These are phyloP conservation scores for Halocaridina rubra DNA, from an alignment of 2,888 invertebrate species.

Conservation along the genomic window DNA sequence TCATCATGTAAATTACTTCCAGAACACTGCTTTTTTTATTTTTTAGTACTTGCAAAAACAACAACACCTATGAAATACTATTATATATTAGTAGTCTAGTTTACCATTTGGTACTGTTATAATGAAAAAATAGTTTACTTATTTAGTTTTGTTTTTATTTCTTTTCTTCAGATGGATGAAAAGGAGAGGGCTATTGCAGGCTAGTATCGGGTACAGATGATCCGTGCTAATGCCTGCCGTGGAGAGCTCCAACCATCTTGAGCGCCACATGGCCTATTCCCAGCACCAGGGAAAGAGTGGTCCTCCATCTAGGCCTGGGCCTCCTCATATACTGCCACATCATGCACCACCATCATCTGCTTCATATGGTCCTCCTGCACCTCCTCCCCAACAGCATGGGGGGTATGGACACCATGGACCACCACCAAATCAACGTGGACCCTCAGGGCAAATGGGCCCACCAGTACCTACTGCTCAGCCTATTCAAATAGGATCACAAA, in stretches of 20 bases:
- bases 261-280: conserved; percentile 40
- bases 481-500: neutral
- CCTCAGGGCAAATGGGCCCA: neutral
- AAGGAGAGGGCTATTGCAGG: neutral
- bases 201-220: neutral
- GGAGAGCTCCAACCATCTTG: conserved; percentile 23
- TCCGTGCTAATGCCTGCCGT: conserved; percentile 31
- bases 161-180: conserved; percentile 15
- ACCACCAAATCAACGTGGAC: conserved; percentile 13
- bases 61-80: no score
- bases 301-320: conserved; percentile 9
- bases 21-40: no score
- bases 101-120: no score
- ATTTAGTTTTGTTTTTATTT: neutral
- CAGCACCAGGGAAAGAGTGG: conserved; percentile 37
- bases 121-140: no score
- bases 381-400: neutral
- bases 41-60: no score
- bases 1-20: no score
- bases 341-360: conserved; percentile 4
- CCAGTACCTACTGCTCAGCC: conserved; percentile 5
- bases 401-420: conserved; percentile 24
- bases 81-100: no score
- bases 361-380: neutral
- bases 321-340: conserved; percentile 17